These are phyloP conservation scores for Dryobota labecula DNA, from an alignment of 2,888 invertebrate species.

Conservation along the genomic window DNA sequence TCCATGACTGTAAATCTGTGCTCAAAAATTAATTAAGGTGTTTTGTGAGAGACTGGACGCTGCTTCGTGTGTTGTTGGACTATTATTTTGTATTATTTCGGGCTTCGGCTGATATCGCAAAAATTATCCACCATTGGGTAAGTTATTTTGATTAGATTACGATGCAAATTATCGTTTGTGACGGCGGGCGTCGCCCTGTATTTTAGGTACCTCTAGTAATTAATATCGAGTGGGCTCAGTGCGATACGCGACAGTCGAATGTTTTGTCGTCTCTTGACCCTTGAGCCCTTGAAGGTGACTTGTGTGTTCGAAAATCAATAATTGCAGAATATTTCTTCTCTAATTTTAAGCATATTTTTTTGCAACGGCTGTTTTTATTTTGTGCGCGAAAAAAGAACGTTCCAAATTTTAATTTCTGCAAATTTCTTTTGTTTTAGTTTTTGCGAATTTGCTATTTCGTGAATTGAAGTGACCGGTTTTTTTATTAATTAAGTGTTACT, in stretches of 20 bases:
- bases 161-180: conserved; percentile 86
- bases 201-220: conserved; percentile 73
- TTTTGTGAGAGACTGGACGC: conserved; percentile 84
- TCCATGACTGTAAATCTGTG: conserved; percentile 82
- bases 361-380: background rate
- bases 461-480: background rate
- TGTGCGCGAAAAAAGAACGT: conserved; percentile 50
- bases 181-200: conserved; percentile 76
- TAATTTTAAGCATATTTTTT: conserved; percentile 7
- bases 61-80: conserved; percentile 79
- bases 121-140: conserved; percentile 90
- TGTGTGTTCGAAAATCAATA: conserved; percentile 56
- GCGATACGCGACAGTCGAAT: conserved; percentile 74
- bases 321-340: conserved; percentile 54
- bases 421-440: background rate
- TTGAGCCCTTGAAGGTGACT: conserved; percentile 68
- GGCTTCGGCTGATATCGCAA: conserved; percentile 84
- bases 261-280: conserved; percentile 75
- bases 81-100: conserved; percentile 77
- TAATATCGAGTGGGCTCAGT: conserved; percentile 76
- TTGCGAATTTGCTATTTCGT: background rate
- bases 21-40: conserved; percentile 79
- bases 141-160: conserved; percentile 89
- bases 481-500: conserved; percentile 5
- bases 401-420: background rate